Evolutionary conservation across 2,888 invertebrate genomes (phyloP), one percentile per base, ranked within the genome.

Genomic region (Cantharis nigra): DNA sequence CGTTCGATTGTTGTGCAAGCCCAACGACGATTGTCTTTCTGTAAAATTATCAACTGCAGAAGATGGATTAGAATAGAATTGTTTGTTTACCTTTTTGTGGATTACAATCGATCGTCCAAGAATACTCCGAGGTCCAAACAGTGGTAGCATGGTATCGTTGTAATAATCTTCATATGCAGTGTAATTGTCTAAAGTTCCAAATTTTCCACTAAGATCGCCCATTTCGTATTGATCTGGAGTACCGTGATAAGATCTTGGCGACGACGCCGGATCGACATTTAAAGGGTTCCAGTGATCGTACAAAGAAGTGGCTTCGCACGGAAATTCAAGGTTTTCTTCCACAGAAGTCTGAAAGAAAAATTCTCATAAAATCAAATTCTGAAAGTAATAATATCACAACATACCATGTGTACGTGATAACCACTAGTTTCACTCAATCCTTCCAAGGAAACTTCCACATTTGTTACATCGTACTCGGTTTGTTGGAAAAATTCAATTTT

Each of bases 211-310:
- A 26, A 97, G 89, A 85, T 96, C 95, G 0, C 97, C 97, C 86
- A 96, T 91, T 89, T 94, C 94, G 85, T 96, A 97, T 86, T 96
- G 94, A 88, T 97, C 97, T 5, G 92, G 92, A 0, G 96, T 95
- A 14, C 97, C 97, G 18, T 85, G 87, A 74, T 89, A 89, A 18
- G 79, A 80, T 70, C 87, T 82, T 0, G 95, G 95, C 0, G 92
- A 91, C 0, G 89, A 87, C 0, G 90, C 89, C 5, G 91, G 90
- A 85, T 93, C 92, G 0, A 96, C 92, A 70, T 92, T 91, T 83
- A 93, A 92, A 0, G 98, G 98, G 88, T 98, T 97, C 91, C 94
- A 98, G 70, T 94, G 94, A n/a, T 92, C 95, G 82, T 96, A 95
- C 0, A 97, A 89, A 0, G 96, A 92, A 0, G 95, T 93, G 69